Percentiles rank a stretch among this genome's conserved stretches.
These are phyloP conservation scores for Linnaemya vulpina DNA, from an alignment of 2,888 invertebrate genomes.

Conservation along the genomic window DNA sequence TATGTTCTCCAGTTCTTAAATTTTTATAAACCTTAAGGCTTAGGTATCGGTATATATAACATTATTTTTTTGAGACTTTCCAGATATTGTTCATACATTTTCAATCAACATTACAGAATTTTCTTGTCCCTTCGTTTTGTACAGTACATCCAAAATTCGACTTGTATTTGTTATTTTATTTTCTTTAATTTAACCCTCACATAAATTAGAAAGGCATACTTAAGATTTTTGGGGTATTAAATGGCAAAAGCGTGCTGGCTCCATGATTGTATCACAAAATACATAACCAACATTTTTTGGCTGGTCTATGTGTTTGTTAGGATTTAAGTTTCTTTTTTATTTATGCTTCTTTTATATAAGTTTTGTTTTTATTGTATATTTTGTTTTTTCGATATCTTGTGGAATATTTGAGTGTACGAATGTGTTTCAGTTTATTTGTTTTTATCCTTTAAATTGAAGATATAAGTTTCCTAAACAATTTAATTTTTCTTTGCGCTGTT, in stretches of 20 bases:
- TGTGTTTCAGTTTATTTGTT: conserved; percentile 44
- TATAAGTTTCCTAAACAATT: conserved; percentile 53
- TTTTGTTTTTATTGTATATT: conserved; percentile 19
- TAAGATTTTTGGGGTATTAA: conserved; percentile 40
- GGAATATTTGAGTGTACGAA: not conserved
- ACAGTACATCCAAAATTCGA: not conserved
- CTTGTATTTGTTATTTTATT: not conserved
- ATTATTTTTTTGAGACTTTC: too few species aligned
- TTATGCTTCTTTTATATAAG: conserved; percentile 33
- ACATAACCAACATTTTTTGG: conserved; percentile 23
- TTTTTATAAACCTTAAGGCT: too few species aligned
- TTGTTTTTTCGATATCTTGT: not conserved
- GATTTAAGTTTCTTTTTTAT: conserved; percentile 30
- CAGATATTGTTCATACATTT: too few species aligned
- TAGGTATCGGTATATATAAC: too few species aligned
- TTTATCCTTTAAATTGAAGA: conserved; percentile 30
- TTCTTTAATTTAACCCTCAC: conserved; percentile 43
- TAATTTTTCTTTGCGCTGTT: conserved; percentile 28
- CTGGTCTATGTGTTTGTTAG: conserved; percentile 35
- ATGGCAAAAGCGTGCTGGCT: conserved; percentile 35
- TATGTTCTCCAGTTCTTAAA: too few species aligned
- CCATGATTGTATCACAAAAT: conserved; percentile 39
- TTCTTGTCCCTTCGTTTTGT: not conserved
- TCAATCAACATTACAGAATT: too few species aligned
- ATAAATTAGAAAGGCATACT: conserved; percentile 40